Conservation (phyloP, 2,888 invertebrate species). For the Sepiola atlantica region DNA sequence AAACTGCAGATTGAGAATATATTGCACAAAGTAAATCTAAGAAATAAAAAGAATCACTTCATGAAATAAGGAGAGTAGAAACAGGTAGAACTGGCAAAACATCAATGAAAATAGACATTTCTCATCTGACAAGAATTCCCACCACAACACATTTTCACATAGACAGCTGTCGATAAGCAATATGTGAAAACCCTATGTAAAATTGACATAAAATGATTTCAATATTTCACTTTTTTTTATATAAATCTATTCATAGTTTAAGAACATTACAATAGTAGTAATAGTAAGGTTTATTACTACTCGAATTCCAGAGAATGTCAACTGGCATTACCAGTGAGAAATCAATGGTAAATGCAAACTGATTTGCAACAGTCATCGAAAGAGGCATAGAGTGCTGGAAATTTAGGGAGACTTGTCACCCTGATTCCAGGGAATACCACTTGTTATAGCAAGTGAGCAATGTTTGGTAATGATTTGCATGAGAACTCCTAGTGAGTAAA, state of each 20-base stretch:
- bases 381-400: too few species aligned
- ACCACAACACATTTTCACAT: background rate
- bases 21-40: background rate
- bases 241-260: background rate
- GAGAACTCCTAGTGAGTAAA: too few species aligned
- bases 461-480: too few species aligned
- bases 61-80: background rate
- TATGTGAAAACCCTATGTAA: background rate
- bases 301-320: too few species aligned
- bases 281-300: too few species aligned
- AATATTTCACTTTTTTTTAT: background rate
- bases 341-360: too few species aligned
- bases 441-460: too few species aligned
- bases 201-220: background rate
- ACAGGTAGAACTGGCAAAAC: background rate
- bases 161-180: background rate
- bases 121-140: background rate
- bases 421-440: too few species aligned
- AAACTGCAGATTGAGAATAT: background rate
- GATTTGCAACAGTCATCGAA: too few species aligned
- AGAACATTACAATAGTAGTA: background rate
- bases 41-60: background rate
- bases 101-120: background rate
- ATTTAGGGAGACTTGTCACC: too few species aligned
- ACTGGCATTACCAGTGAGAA: too few species aligned